These are phyloP conservation scores for Carlito syrichta DNA, from an alignment of 2,113 vertebrate species.

Conservation along the genomic window DNA sequence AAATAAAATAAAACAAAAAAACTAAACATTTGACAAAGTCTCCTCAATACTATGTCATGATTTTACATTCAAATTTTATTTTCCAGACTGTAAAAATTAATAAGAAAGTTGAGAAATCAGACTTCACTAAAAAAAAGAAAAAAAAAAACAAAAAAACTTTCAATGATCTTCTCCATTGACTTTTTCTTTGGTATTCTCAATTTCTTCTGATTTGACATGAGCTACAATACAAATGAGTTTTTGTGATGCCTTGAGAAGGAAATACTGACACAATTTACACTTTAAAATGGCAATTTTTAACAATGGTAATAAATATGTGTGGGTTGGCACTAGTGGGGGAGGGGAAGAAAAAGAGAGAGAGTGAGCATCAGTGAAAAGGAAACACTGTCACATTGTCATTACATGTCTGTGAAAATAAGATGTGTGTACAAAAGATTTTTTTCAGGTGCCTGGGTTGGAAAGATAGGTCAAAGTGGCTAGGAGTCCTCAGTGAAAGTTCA, in stretches of 20 bases:
- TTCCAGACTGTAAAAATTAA: background rate
- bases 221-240: background rate
- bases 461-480: slow-evolving; percentile 49
- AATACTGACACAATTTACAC: background rate
- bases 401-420: slow-evolving; percentile 56
- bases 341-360: background rate
- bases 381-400: slow-evolving; percentile 31
- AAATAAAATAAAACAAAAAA: background rate
- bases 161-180: background rate
- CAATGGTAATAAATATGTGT: slow-evolving; percentile 32
- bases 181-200: background rate
- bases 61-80: background rate
- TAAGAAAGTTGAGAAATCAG: background rate
- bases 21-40: slow-evolving; percentile 11
- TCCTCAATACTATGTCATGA: background rate
- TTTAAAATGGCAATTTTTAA: background rate
- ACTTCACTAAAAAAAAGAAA: background rate
- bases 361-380: slow-evolving; percentile 18
- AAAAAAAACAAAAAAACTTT: background rate
- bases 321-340: background rate
- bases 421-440: background rate
- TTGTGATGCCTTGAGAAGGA: background rate
- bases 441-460: slow-evolving; percentile 29
- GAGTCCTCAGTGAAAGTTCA: slow-evolving; percentile 26
- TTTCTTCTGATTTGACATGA: background rate